phyloP scores from a whole-genome alignment of 2,113 vertebrate species.

The Phalacrocorax aristotelis region DNA sequence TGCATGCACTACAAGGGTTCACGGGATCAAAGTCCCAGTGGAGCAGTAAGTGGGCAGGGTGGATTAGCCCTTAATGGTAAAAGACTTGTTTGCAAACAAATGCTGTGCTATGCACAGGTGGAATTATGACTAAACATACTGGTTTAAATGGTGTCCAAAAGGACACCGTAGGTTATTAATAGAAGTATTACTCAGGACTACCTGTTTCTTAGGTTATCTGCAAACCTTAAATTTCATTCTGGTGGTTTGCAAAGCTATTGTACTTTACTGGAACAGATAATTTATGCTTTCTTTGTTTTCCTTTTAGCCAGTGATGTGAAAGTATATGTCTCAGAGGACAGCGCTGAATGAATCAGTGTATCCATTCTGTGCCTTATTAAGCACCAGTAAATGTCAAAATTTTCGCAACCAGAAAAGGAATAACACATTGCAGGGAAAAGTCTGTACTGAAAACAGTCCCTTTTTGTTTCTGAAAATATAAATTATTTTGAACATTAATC shows the following conservation, averaged over 20 bases:
- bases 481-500: neutral
- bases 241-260: neutral
- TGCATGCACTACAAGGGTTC: fast-evolving
- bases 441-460: neutral
- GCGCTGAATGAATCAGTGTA: neutral
- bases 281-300: neutral
- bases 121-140: neutral
- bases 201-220: neutral
- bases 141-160: neutral
- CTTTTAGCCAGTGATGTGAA: neutral
- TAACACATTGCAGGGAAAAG: neutral
- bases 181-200: neutral
- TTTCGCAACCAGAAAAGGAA: neutral
- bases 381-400: neutral
- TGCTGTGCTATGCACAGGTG: neutral
- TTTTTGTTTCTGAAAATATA: neutral
- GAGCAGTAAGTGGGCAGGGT: neutral
- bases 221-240: neutral
- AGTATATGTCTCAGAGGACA: neutral
- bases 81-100: neutral
- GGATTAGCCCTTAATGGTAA: neutral
- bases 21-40: fast-evolving
- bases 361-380: neutral
- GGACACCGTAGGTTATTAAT: neutral
- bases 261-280: neutral